These are phyloP conservation scores for Phytoseiulus persimilis DNA, from an alignment of 2,888 invertebrate genomes.

Conservation along the genomic window DNA sequence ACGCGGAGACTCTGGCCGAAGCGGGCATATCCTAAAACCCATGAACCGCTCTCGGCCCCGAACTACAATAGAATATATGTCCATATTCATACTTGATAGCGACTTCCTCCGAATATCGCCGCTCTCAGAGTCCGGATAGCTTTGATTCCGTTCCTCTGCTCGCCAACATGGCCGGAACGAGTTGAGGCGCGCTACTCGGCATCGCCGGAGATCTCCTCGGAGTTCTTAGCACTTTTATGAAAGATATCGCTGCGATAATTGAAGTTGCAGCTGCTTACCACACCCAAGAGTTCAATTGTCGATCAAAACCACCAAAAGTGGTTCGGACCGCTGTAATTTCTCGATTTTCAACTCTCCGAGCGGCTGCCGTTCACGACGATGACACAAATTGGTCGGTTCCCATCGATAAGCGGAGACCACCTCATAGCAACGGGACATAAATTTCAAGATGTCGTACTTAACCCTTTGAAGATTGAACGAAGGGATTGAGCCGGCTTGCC, in stretches of 20 bases:
- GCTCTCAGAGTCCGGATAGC: too few species aligned
- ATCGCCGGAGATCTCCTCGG: background rate
- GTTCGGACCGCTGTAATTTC: background rate
- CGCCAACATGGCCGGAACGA: background rate
- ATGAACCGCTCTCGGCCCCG: too few species aligned
- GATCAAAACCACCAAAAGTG: conserved; percentile 5
- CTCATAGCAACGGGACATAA: background rate
- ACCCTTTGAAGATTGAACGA: background rate
- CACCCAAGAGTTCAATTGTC: background rate
- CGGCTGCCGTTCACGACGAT: background rate
- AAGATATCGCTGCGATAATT: background rate
- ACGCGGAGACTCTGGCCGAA: too few species aligned
- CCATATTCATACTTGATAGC: too few species aligned
- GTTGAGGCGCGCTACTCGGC: background rate
- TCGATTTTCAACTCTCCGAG: background rate
- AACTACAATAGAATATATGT: too few species aligned
- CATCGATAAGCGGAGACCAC: background rate
- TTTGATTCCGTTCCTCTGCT: too few species aligned
- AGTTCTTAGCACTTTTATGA: background rate
- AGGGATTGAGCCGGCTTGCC: background rate
- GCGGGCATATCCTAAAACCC: too few species aligned
- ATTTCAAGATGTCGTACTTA: background rate
- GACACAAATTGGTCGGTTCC: background rate
- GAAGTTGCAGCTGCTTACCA: background rate
- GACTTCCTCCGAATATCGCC: too few species aligned